Percentiles rank a stretch among this genome's conserved stretches.
These are phyloP conservation scores for Microplitis deprimator DNA, from an alignment of 2,888 invertebrate species.

Conservation along the genomic window DNA sequence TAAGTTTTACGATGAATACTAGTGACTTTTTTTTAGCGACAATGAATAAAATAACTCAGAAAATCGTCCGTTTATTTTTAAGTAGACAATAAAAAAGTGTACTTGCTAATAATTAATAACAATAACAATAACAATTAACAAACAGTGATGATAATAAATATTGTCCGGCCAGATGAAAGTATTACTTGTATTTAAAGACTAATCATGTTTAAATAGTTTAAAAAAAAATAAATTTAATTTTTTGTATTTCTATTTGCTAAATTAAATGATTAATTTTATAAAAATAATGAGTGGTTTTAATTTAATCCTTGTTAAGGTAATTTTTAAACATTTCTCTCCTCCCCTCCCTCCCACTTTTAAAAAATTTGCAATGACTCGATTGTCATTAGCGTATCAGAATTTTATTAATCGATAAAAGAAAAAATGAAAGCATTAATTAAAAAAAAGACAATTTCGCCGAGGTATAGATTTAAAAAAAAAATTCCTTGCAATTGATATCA, in stretches of 20 bases:
- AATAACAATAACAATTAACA: not conserved
- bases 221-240: not conserved
- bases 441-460: too few species aligned
- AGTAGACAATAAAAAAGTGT: not conserved
- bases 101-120: not conserved
- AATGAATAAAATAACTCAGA: not conserved
- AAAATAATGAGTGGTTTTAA: not conserved
- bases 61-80: not conserved
- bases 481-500: too few species aligned
- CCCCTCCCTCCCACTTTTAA: too few species aligned
- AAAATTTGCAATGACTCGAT: too few species aligned
- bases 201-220: not conserved
- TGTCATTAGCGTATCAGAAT: too few species aligned
- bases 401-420: too few species aligned
- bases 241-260: constrained; percentile 49
- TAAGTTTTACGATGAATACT: not conserved
- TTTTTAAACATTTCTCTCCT: too few species aligned
- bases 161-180: constrained; percentile 48
- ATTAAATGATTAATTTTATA: constrained; percentile 23
- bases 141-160: not conserved
- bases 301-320: not conserved
- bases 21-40: not conserved
- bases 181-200: constrained; percentile 57
- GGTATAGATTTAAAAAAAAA: too few species aligned
- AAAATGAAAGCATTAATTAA: too few species aligned